Base-by-base conservation (phyloP, 1,140 invertebrate genomes). In the Danaus melanippus region DNA sequence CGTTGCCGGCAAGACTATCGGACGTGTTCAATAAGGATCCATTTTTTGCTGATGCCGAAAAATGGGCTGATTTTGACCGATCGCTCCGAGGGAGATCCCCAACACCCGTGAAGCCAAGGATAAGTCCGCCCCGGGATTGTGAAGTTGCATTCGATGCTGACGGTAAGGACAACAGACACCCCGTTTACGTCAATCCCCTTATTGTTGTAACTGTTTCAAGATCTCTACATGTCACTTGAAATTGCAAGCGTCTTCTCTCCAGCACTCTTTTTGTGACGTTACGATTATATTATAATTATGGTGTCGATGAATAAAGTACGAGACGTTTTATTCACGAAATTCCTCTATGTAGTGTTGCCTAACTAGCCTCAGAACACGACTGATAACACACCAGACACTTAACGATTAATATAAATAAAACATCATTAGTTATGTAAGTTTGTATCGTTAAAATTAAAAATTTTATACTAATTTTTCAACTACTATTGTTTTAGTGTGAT, bases 71-170 rank as follows among this genome's bases (percentile, higher is more conserved):
- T 69, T 78, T 87, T 81, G 86, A 88, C 69, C 79, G 87, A 46
- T 79, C 81, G 53, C 77, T 86, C 52, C 84, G 90, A 72, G 88
- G 88, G 77, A 88, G 83, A 72, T 89, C 88, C 55, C 91, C 91
- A 60, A 92, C 91, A 71, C 91, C 91, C 32, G 90, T 91, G 73
- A 92, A 92, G 89, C 85, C 89, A 63, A 89, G 90, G 76, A 89
- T 89, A 73, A 91, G 88, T 76, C 90, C 85, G 61, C 90, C 91
- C 56, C 88, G 91, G 57, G 88, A 90, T 67, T 88, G 86, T 67
- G 91, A 92, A 84, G 88, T 92, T 66, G 91, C 90, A 62, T 92
- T 88, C 83, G 92, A 92, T 85, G 89, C 90, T 84, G 90, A 92
- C 81, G 90, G 90, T 91, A 90, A 89, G 89, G 80, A 76, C 78